phyloP scores from a whole-genome alignment of 2,797 vertebrate genomes.

The Salarias fasciatus region DNA sequence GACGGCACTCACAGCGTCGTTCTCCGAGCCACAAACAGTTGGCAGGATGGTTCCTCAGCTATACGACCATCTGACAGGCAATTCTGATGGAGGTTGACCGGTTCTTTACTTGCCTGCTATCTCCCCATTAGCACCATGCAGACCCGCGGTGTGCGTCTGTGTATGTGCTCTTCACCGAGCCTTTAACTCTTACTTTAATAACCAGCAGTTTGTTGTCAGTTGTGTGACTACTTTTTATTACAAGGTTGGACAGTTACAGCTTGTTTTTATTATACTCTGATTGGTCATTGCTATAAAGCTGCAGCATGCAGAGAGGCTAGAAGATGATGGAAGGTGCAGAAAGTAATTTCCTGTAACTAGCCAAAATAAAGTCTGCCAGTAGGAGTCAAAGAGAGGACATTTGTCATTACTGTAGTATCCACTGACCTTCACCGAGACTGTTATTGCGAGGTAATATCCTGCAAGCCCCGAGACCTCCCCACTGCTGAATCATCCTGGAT shows the following conservation, averaged over 20 bases:
- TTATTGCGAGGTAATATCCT: slow-evolving; percentile 71
- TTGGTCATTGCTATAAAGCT: slow-evolving; percentile 66
- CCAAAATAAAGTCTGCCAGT: slow-evolving; percentile 73
- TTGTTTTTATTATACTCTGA: slow-evolving; percentile 70
- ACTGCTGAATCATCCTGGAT: slow-evolving; percentile 78
- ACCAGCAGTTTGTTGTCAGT: slow-evolving; percentile 56
- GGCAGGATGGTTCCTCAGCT: slow-evolving; percentile 12
- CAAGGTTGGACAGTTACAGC: slow-evolving; percentile 60
- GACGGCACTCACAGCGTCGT: background rate
- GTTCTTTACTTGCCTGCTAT: slow-evolving; percentile 17
- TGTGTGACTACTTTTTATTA: slow-evolving; percentile 68
- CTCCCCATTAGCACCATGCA: slow-evolving; percentile 32
- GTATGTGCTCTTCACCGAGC: slow-evolving; percentile 20
- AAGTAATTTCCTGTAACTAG: slow-evolving; percentile 76
- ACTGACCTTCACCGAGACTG: slow-evolving; percentile 72
- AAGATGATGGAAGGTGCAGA: slow-evolving; percentile 66
- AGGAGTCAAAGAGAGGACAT: slow-evolving; percentile 70
- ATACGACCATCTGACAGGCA: slow-evolving; percentile 12
- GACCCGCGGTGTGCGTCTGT: slow-evolving; percentile 6
- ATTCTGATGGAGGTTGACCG: slow-evolving; percentile 7
- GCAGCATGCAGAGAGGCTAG: slow-evolving; percentile 52
- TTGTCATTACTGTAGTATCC: slow-evolving; percentile 71
- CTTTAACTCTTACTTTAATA: slow-evolving; percentile 51
- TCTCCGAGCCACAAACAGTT: background rate
- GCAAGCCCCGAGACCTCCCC: slow-evolving; percentile 51